Evolutionary conservation across 2,888 invertebrate genomes (phyloP), one percentile per base, ranked within the genome.

Genomic region (Deilephila elpenor): DNA sequence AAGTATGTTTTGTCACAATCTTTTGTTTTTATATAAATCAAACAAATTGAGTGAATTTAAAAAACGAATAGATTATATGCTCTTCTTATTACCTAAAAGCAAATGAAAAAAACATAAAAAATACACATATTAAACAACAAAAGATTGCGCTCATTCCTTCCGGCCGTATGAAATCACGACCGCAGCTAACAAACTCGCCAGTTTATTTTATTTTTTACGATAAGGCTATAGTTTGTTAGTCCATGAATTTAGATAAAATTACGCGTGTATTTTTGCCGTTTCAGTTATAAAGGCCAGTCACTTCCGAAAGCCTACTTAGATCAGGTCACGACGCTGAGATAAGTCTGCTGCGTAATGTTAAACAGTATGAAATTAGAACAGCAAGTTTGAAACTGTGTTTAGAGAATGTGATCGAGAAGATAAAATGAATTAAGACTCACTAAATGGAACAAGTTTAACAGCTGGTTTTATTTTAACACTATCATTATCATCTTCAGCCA

Each of bases 241-340:
- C 56, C 56, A 56, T 51, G 44, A 44, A 51, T 67, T 67, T 25
- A 67, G 20, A 44, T 67, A 67, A 6, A 67, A 67, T 25, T 67
- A 44, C 14, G 25, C 44, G 20, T 64, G n/a, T 37, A 25, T 44
- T 51, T 56, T 56, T n/a, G 56, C 56, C 56, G 3, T 56, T 56
- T 56, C 5, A 51, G 0, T 29, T 29, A 25, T 25, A 17, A 60
- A 17, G 64, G 67, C 67, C 67, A 51, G 67, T 67, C 67, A 67
- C 17, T 67, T 67, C 67, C 67, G 67, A 62, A 37, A 67, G 25
- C 67, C 67, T 51, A 67, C 67, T 67, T 67, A 67, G 51, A 67
- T 67, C 25, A 17, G 25, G 25, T 67, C 67, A 67, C 67, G 67
- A 67, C 25, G 17, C 25, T 25, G 25, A 51, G 67, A 67, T 67